phyloP scores from a whole-genome alignment of 2,113 vertebrate species.

The Callithrix jacchus region DNA sequence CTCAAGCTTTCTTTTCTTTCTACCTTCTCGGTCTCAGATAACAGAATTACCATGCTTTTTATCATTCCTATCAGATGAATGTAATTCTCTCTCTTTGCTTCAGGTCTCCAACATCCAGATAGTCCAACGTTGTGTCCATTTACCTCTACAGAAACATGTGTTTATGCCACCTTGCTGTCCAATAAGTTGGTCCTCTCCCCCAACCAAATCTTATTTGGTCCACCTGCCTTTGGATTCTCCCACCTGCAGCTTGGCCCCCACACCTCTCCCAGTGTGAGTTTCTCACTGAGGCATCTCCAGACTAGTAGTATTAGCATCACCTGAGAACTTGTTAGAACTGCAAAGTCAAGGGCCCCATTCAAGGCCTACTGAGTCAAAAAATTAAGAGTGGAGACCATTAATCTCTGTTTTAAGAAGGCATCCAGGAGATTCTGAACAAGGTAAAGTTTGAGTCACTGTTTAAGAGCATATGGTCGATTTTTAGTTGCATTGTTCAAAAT shows the following conservation, averaged over 20 bases:
- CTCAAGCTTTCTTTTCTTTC: background rate
- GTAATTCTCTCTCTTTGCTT: background rate
- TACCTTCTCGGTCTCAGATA: background rate
- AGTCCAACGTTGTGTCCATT: background rate
- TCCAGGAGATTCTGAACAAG: background rate
- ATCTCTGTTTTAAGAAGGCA: background rate
- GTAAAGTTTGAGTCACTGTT: background rate
- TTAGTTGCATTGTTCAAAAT: constrained; percentile 1
- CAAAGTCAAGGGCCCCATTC: background rate
- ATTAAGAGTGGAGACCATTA: background rate
- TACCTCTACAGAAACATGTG: background rate
- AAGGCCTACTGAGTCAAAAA: background rate
- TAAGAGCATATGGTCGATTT: background rate
- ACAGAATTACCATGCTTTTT: background rate
- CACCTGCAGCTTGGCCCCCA: background rate
- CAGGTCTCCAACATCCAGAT: background rate
- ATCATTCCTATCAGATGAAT: background rate
- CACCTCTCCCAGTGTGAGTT: background rate
- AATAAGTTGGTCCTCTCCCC: background rate
- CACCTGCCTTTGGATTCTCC: background rate
- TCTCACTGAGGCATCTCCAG: background rate
- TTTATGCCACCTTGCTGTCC: background rate
- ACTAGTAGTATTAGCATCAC: background rate
- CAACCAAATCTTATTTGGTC: background rate
- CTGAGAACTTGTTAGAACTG: background rate